Evolutionary conservation across 2,888 invertebrate species (phyloP), one percentile per base, ranked within the genome.

Genomic region (Cerastoderma edule): DNA sequence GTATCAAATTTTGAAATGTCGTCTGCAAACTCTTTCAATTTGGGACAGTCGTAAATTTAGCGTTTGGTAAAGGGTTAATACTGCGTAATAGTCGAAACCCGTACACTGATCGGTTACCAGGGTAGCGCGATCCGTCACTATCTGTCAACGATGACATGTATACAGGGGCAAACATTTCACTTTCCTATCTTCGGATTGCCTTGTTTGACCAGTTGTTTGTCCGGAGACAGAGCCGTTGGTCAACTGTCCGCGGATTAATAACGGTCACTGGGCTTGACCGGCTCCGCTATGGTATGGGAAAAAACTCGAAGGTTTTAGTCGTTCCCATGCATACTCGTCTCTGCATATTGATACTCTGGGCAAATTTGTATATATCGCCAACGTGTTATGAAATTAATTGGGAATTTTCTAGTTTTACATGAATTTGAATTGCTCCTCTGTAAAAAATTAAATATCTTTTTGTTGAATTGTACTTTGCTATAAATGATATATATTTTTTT

Each of bases 71-170:
- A 8, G 39, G 10, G 10, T 8, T 39, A 39, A 39, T 16, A 39
- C 8, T 39, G 16, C 10, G 39, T 39, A 39, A 16, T 39, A 39
- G 39, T 16, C 16, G 8, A 16, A 10, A 39, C 39, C 39, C 39
- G 8, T 39, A 16, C 16, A 10, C 39, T 39, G 8, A 39, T 39
- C 39, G 39, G 60, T 60, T 60, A 24, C 60, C 19, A 35, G 22
- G 39, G 60, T 60, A 57, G 35, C 60, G 39, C 39, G 27, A 39
- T 35, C 60, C 22, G n/a, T 16, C 16, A 60, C 39, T 60, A 60
- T 60, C 60, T 60, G 60, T 60, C 60, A 60, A 33, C 27, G 60
- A 60, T 60, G 60, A 60, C 60, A 60, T 60, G 39, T 60, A 60
- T 60, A 60, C 39, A 60, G 6, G 8, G 60, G 39, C 60, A 60